Evolutionary conservation across 2,888 invertebrate species (phyloP).

Genomic region (Zonitis immaculata): DNA sequence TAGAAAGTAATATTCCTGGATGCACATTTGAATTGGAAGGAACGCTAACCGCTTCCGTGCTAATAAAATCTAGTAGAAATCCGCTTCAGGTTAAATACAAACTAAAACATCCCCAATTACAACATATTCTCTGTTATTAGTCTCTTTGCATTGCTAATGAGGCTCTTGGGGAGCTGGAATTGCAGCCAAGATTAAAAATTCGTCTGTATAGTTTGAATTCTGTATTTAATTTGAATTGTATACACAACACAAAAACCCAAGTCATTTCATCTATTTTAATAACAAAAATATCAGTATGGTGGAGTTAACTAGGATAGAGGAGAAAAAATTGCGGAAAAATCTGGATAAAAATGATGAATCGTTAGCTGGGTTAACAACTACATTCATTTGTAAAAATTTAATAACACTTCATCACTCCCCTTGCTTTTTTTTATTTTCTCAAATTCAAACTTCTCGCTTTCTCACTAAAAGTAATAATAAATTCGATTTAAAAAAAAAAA

Average conservation of each 20-base stretch:
- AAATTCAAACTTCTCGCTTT: background rate
- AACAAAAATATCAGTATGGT: conserved; percentile 8
- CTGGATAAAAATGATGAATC: background rate
- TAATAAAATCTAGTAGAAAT: conserved; percentile 16
- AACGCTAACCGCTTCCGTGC: conserved; percentile 13
- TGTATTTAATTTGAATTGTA: conserved; percentile 24
- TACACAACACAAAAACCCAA: conserved; percentile 2
- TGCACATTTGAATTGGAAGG: conserved; percentile 10
- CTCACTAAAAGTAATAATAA: background rate
- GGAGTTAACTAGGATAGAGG: background rate
- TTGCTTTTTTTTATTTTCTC: background rate
- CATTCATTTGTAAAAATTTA: conserved; percentile 2
- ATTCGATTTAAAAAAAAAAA: conserved; percentile 2
- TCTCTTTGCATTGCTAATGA: conserved; percentile 38
- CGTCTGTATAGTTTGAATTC: conserved; percentile 25
- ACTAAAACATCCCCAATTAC: conserved; percentile 34
- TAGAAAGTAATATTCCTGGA: background rate
- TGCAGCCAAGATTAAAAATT: conserved; percentile 33
- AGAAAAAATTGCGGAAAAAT: background rate
- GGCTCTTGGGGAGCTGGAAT: conserved; percentile 28
- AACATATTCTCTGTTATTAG: conserved; percentile 34
- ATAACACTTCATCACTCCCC: background rate
- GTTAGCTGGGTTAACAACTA: conserved; percentile 3
- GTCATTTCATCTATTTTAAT: conserved; percentile 10
- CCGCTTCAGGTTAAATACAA: conserved; percentile 24